Evolutionary conservation across 2,113 vertebrate species (phyloP).

Genomic region (Stigmatopora argus): DNA sequence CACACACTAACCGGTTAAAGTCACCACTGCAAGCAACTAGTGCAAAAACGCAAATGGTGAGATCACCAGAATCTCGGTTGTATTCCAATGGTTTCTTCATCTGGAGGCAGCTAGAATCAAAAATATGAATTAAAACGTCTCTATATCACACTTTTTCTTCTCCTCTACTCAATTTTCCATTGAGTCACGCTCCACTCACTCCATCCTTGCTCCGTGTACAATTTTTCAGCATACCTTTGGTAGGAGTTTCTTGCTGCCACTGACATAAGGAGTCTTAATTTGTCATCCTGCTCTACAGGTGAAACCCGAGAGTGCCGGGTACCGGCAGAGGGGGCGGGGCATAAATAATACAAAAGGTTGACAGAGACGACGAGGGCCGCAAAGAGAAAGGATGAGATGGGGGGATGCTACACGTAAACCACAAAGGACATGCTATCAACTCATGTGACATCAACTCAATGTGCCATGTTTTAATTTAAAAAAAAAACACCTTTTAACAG

Average conservation of each 20-base stretch:
- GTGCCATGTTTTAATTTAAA: not conserved
- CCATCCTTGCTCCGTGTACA: constrained; percentile 28
- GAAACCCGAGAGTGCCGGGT: constrained; percentile 52
- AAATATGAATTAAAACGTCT: constrained; percentile 11
- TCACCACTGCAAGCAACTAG: constrained; percentile 41
- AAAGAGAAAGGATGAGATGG: constrained; percentile 6
- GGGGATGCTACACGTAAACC: constrained; percentile 3
- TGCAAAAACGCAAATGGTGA: constrained; percentile 13
- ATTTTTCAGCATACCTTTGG: constrained; percentile 6
- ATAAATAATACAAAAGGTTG: constrained; percentile 68
- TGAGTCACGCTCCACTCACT: constrained; percentile 44
- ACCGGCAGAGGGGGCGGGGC: constrained; percentile 57
- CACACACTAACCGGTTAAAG: constrained; percentile 23
- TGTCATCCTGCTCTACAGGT: constrained; percentile 65
- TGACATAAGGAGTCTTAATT: constrained; percentile 65
- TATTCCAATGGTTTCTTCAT: constrained; percentile 26
- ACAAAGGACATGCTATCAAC: not conserved
- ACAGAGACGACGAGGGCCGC: constrained; percentile 20
- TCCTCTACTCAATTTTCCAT: constrained; percentile 38
- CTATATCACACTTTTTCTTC: constrained; percentile 34
- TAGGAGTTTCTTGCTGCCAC: constrained; percentile 43
- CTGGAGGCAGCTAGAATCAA: not conserved
- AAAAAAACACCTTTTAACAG: not conserved
- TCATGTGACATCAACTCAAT: not conserved
- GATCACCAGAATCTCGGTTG: constrained; percentile 15